These are phyloP conservation scores for Drosophila tanythrix DNA, from an alignment of 2,888 invertebrate genomes.

Conservation along the genomic window DNA sequence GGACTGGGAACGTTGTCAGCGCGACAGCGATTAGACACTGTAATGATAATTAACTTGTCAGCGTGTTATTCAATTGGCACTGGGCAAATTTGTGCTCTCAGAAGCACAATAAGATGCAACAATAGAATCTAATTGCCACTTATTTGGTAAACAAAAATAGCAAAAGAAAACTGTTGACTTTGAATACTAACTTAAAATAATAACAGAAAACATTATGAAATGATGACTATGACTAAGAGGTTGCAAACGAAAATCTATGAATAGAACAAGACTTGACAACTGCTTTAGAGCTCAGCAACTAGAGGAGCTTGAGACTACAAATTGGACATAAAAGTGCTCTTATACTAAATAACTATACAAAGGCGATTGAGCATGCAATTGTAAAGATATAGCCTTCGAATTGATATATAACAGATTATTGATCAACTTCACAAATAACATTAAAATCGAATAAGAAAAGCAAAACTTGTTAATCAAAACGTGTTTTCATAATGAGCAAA, in stretches of 20 bases:
- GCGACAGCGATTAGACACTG: constrained; percentile 44
- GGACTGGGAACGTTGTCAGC: background rate
- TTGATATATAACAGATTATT: background rate
- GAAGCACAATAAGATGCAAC: constrained; percentile 25
- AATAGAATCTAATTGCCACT: constrained; percentile 5
- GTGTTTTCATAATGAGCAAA: background rate
- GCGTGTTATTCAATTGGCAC: constrained; percentile 44
- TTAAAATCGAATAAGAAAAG: background rate
- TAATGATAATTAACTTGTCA: constrained; percentile 64
- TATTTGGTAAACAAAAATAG: background rate
- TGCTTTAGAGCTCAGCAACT: background rate
- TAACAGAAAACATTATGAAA: background rate
- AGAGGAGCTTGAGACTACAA: background rate
- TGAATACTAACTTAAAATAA: background rate
- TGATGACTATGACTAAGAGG: background rate
- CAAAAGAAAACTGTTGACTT: background rate
- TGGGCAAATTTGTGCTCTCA: constrained; percentile 27
- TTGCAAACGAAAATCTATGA: too few relatives aligned
- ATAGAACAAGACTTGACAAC: too few relatives aligned
- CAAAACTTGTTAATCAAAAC: background rate
- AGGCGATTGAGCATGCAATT: background rate
- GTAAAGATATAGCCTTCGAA: background rate
- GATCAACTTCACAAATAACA: background rate
- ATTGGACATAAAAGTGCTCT: background rate
- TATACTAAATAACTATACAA: too few relatives aligned